Evolutionary conservation across 2,888 invertebrate genomes (phyloP).

Genomic region (Sympetrum striolatum): DNA sequence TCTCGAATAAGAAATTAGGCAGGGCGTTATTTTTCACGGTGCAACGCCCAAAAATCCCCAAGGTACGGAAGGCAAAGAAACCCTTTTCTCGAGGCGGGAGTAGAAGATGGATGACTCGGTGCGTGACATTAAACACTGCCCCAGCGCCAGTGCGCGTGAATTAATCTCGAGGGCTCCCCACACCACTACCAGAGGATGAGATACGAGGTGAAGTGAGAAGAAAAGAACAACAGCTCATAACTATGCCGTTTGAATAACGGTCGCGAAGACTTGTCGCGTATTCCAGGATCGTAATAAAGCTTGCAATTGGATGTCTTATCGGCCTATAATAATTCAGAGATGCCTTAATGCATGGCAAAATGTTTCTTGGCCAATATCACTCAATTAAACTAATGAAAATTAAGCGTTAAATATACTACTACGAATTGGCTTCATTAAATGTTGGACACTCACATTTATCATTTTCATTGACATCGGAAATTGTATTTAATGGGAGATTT

Average conservation of each 20-base stretch:
- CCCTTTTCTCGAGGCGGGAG: not conserved
- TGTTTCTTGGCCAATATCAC: too few relatives aligned
- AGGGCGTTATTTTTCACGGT: conserved; percentile 4
- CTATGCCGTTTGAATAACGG: not conserved
- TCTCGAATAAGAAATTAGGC: not conserved
- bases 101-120: not conserved
- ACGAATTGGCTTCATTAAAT: too few relatives aligned
- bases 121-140: conserved; percentile 41
- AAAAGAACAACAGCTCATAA: not conserved
- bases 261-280: not conserved
- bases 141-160: conserved; percentile 21
- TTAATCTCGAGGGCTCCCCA: not conserved
- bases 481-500: too few relatives aligned
- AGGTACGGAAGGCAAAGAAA: not conserved
- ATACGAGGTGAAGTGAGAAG: not conserved
- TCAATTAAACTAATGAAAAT: too few relatives aligned
- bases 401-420: too few relatives aligned
- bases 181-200: not conserved
- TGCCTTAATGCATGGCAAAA: too few relatives aligned
- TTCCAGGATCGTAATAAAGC: not conserved
- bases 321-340: too few relatives aligned
- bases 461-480: too few relatives aligned
- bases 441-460: too few relatives aligned
- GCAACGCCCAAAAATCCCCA: not conserved
- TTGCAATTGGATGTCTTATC: not conserved